Evolutionary conservation across 2,797 vertebrate genomes (phyloP).

Genomic region (Rhynchonycteris naso): DNA sequence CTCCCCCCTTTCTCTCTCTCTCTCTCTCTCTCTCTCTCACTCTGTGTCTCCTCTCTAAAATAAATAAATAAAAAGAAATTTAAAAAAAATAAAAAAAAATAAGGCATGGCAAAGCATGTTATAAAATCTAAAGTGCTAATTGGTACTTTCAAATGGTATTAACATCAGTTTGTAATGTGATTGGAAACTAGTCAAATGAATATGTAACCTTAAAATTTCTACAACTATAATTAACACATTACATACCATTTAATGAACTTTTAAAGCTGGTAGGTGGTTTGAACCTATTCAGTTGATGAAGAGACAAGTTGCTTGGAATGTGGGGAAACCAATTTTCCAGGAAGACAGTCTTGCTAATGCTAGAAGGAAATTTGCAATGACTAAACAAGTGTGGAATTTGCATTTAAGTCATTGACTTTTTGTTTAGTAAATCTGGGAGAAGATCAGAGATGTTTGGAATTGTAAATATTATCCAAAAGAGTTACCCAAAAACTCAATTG

Average conservation of each 20-base stretch:
- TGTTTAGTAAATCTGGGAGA: not conserved
- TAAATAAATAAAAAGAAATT: too few species aligned
- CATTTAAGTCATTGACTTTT: slow-evolving; percentile 34
- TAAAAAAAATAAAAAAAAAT: too few species aligned
- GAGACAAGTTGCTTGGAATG: not conserved
- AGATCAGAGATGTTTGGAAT: slow-evolving; percentile 24
- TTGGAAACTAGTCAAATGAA: not conserved
- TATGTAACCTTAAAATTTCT: not conserved
- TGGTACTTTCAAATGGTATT: not conserved
- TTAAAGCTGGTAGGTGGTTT: not conserved
- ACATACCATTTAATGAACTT: not conserved
- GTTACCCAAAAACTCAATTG: not conserved
- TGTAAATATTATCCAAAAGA: slow-evolving; percentile 14
- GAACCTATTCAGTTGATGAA: not conserved
- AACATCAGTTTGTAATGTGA: not conserved
- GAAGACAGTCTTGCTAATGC: not conserved
- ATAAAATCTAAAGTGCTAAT: not conserved
- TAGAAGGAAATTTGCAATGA: not conserved
- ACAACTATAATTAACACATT: not conserved
- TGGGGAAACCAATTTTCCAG: not conserved
- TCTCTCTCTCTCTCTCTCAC: too few species aligned
- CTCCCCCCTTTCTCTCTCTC: too few species aligned
- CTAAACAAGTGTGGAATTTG: not conserved
- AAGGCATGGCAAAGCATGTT: not conserved
- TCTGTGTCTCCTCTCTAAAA: too few species aligned